These are phyloP conservation scores for Empis livida DNA, from an alignment of 2,888 invertebrate genomes.

Conservation along the genomic window DNA sequence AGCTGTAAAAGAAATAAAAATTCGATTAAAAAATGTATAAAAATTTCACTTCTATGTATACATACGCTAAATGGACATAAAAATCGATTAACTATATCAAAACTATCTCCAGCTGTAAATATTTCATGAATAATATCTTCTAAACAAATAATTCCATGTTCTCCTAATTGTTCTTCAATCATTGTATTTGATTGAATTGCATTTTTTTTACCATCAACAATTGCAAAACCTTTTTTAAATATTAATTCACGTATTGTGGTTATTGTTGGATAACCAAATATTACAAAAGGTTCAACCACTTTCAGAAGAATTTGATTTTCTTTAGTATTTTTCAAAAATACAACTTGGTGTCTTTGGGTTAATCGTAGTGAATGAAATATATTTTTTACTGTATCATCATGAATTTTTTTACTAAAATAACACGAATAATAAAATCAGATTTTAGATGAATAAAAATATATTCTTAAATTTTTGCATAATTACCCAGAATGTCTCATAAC, in stretches of 20 bases:
- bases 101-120: constrained; percentile 32
- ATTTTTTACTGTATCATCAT: constrained; percentile 27
- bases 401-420: constrained; percentile 27
- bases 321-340: constrained; percentile 29
- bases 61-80: constrained; percentile 34
- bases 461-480: background rate
- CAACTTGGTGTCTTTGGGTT: constrained; percentile 24
- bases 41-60: background rate
- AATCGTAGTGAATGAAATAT: constrained; percentile 25
- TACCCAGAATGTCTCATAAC: constrained; percentile 33
- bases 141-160: constrained; percentile 33
- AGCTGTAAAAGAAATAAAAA: constrained; percentile 18
- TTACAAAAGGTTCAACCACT: constrained; percentile 33
- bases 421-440: background rate
- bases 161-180: constrained; percentile 32
- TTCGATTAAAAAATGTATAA: background rate
- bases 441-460: background rate
- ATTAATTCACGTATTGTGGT: constrained; percentile 31
- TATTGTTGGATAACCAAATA: constrained; percentile 29
- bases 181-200: constrained; percentile 34
- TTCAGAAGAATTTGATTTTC: constrained; percentile 30
- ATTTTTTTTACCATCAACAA: constrained; percentile 27
- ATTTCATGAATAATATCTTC: constrained; percentile 36
- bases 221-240: constrained; percentile 34
- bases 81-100: constrained; percentile 25